phyloP scores from a whole-genome alignment of 2,888 invertebrate species.

The Gisinianus flammeolus region DNA sequence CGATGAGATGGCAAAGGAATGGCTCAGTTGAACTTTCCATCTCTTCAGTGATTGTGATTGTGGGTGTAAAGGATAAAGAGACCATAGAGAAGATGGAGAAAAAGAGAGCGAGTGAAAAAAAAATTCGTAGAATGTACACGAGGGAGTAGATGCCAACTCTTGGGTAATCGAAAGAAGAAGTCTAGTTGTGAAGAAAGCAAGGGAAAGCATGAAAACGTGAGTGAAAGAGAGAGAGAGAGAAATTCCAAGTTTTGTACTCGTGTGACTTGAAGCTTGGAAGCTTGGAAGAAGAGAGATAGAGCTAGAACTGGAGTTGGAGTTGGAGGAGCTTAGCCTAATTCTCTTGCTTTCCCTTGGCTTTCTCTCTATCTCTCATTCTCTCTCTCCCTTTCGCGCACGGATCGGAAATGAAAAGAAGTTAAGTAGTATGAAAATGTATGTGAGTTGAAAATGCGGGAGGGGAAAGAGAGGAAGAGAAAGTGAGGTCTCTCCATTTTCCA shows the following conservation, averaged over 20 bases:
- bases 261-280: background rate
- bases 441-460: background rate
- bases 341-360: background rate
- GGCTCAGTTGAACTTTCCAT: no score
- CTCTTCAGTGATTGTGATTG: no score
- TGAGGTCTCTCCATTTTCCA: background rate
- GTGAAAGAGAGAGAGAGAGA: background rate
- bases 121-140: background rate
- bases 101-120: background rate
- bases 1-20: no score
- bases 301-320: background rate
- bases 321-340: constrained; percentile 17
- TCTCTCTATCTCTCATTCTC: background rate
- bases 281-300: background rate
- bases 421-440: background rate
- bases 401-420: constrained; percentile 16
- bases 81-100: no score
- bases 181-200: background rate
- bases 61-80: background rate
- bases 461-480: background rate
- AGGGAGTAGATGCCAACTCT: background rate
- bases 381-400: background rate
- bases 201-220: background rate
- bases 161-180: background rate
- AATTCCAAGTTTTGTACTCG: background rate